phyloP scores from a whole-genome alignment of 2,113 vertebrate species.

The Felis chaus region DNA sequence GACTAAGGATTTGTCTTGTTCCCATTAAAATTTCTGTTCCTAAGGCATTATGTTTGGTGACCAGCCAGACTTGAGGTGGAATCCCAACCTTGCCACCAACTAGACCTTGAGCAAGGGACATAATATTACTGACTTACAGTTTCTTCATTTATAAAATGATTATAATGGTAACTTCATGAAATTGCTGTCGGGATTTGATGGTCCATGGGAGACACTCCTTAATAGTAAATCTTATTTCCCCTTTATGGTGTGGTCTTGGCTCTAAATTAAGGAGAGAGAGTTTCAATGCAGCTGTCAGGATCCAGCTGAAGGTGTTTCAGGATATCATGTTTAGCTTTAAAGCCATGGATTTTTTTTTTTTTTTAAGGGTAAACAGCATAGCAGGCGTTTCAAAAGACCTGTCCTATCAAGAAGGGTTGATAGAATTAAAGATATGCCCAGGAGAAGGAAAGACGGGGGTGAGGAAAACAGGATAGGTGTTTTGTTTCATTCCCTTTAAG shows the following conservation, averaged over 20 bases:
- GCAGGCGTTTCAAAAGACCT: not conserved
- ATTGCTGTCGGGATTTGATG: not conserved
- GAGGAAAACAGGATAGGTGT: not conserved
- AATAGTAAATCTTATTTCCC: not conserved
- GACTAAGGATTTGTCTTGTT: not conserved
- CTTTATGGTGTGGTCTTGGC: not conserved
- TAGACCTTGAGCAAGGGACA: not conserved
- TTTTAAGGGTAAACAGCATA: not conserved
- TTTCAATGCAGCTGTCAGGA: not conserved
- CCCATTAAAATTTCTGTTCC: not conserved
- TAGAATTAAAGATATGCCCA: not conserved
- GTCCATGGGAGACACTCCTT: not conserved
- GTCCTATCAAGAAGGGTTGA: not conserved
- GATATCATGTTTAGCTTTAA: not conserved
- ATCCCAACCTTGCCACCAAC: not conserved
- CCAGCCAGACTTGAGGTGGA: not conserved
- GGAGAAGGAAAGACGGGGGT: not conserved
- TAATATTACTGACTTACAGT: not conserved
- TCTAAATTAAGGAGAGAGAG: not conserved
- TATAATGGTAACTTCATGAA: accelerated
- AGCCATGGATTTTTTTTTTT: not conserved
- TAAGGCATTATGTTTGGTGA: not conserved
- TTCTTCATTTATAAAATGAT: not conserved
- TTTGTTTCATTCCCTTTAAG: not conserved
- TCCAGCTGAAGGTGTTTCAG: not conserved